phyloP scores from a whole-genome alignment of 2,113 vertebrate species.

The Ctenodactylus gundi region DNA sequence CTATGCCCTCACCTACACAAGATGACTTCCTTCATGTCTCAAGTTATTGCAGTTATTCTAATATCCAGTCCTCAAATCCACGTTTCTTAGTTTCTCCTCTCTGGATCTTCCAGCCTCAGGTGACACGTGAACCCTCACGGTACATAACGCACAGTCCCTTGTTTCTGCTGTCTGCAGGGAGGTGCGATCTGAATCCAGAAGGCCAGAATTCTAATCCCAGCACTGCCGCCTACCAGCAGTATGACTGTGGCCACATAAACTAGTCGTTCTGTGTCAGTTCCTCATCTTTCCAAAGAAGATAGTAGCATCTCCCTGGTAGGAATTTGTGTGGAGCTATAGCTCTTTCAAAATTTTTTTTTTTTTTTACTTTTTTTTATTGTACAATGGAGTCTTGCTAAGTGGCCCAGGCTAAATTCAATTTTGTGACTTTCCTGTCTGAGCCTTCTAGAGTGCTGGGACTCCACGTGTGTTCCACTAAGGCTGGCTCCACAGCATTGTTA shows the following conservation, averaged over 20 bases:
- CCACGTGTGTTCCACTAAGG: neutral
- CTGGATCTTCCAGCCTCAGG: neutral
- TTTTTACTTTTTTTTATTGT: no score
- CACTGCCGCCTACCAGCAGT: neutral
- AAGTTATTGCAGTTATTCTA: conserved; percentile 32
- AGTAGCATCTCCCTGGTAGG: neutral
- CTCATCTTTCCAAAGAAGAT: neutral
- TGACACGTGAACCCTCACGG: neutral
- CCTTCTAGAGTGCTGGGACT: neutral
- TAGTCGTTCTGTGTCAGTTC: conserved; percentile 11
- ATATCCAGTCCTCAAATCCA: neutral
- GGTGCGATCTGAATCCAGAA: neutral
- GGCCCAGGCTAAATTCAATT: neutral
- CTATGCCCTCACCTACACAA: neutral
- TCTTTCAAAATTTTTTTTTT: neutral
- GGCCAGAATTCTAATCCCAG: neutral
- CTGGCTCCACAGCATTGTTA: neutral
- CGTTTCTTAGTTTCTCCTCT: neutral
- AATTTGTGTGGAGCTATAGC: neutral
- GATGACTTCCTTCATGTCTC: neutral
- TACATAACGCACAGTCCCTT: neutral
- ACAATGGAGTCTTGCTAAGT: neutral
- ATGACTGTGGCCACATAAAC: neutral
- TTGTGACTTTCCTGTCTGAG: neutral
- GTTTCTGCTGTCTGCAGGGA: conserved; percentile 18